Conservation (phyloP, 2,888 invertebrate species). For the Ophion ventricosus region DNA sequence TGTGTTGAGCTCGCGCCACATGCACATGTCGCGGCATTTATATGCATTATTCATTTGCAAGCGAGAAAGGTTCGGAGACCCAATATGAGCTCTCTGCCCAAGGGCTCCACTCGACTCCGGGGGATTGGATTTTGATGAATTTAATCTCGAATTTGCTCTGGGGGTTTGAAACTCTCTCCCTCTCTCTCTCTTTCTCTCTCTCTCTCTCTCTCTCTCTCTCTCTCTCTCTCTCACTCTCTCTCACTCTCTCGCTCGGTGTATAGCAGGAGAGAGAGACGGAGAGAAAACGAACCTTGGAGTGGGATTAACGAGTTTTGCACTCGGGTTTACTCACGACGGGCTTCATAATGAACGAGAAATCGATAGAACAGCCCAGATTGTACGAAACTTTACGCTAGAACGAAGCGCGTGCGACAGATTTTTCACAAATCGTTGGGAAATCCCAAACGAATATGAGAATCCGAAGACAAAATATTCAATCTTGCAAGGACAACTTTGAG, state of each 20-base stretch:
- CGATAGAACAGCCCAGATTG: conserved; percentile 54
- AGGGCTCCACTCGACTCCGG: conserved; percentile 71
- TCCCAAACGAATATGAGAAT: not conserved
- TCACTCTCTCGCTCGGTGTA: conserved; percentile 34
- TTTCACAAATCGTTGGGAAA: not conserved
- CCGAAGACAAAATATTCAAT: conserved; percentile 7
- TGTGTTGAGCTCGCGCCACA: conserved; percentile 32
- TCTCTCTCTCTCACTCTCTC: conserved; percentile 53
- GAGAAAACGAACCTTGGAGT: conserved; percentile 59
- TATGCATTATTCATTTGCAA: conserved; percentile 65
- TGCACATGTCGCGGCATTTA: conserved; percentile 56
- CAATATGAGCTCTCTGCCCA: conserved; percentile 78
- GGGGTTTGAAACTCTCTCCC: conserved; percentile 64
- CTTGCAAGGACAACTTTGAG: no score
- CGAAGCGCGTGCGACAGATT: conserved; percentile 15
- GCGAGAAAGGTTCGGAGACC: conserved; percentile 68
- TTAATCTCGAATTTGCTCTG: conserved; percentile 79
- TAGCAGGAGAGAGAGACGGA: conserved; percentile 6
- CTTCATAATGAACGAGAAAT: conserved; percentile 57
- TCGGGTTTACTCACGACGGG: conserved; percentile 19
- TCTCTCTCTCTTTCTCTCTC: no score
- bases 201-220: conserved; percentile 57
- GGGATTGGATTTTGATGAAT: conserved; percentile 83
- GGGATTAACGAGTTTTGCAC: conserved; percentile 79
- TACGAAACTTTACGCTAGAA: conserved; percentile 9